Evolutionary conservation across 2,888 invertebrate genomes (phyloP), one percentile per base, ranked within the genome.

Genomic region (Agrypnus murinus): DNA sequence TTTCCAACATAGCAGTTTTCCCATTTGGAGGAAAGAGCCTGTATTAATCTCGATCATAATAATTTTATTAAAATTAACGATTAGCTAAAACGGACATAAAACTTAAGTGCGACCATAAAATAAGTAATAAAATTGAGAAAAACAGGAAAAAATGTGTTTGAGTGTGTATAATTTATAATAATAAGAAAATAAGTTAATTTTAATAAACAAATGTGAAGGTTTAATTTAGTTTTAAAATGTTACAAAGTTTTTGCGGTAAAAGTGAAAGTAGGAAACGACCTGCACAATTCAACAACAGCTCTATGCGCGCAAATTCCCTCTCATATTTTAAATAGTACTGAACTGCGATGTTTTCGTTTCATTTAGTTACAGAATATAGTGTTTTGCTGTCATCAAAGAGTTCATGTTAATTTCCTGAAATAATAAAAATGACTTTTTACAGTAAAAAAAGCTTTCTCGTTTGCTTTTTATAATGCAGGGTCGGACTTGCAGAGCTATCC

Each of bases 261-360:
- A 71, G 71, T 71, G 71, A 71, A 71, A 71, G 71, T 65, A 68
- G 65, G 60, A 68, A 67, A 64, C 46, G 53, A 60, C 53, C 65
- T 40, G 46, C 63, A 68, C 59, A 64, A 66, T 34, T 63, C 57
- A 71, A 66, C 62, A n/a, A n/a, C n/a, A n/a, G n/a, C n/a, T n/a
- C n/a, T n/a, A n/a, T 71, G 38, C 38, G 60, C 45, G 46, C 32
- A 45, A 46, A 60, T 46, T 46, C 46, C 14, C 60, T 32, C 31
- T 53, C 12, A 15, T 9, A 53, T 53, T 53, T 53, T 53, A 32
- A 38, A 53, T 53, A 32, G n/a, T 53, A 25, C 25, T 5, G 25
- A 25, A 31, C 32, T 53, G 17, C 10, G 19, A 17, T 32, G 14
- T 31, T 32, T 53, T 53, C 32, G 12, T 32, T 53, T 53, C 31